These are phyloP conservation scores for Empidonax traillii DNA, from an alignment of 2,113 vertebrate species.

Conservation along the genomic window DNA sequence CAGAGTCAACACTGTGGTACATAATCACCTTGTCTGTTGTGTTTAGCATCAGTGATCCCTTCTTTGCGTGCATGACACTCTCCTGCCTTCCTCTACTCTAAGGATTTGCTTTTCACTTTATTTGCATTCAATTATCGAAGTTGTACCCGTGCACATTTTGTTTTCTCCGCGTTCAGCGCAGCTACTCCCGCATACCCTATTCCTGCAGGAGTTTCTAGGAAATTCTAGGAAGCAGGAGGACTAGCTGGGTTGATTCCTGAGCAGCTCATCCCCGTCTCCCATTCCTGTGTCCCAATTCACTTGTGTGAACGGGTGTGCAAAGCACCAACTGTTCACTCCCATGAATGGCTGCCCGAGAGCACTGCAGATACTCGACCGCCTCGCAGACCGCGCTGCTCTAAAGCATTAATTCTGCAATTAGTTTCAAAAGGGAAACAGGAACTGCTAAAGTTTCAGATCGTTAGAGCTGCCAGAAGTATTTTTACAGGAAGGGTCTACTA, in stretches of 20 bases:
- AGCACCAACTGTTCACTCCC: not conserved
- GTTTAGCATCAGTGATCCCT: conserved; percentile 69
- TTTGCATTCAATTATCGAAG: not conserved
- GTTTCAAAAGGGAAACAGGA: conserved; percentile 65
- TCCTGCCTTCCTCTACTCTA: not conserved
- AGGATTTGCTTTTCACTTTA: conserved; percentile 24
- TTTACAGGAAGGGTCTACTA: conserved; percentile 44
- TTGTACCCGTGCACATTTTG: not conserved
- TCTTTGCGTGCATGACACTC: conserved; percentile 41
- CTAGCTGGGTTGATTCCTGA: not conserved
- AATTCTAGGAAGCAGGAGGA: not conserved
- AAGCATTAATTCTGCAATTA: conserved; percentile 50
- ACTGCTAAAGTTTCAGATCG: conserved; percentile 61
- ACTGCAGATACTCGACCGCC: not conserved
- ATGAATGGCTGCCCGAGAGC: not conserved
- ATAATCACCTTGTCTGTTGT: conserved; percentile 71
- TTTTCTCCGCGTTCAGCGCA: not conserved
- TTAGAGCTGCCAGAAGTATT: conserved; percentile 52
- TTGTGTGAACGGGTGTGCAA: not conserved
- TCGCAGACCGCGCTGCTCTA: not conserved
- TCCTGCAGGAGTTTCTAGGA: not conserved
- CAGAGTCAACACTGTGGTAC: conserved; percentile 66
- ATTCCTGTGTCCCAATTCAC: not conserved
- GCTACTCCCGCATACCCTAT: not conserved
- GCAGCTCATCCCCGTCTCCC: not conserved